A percentile compares a stretch with the other conserved stretches of the same genome.
These are phyloP conservation scores for Sebastes minor DNA, from an alignment of 2,797 vertebrate genomes.

Conservation along the genomic window DNA sequence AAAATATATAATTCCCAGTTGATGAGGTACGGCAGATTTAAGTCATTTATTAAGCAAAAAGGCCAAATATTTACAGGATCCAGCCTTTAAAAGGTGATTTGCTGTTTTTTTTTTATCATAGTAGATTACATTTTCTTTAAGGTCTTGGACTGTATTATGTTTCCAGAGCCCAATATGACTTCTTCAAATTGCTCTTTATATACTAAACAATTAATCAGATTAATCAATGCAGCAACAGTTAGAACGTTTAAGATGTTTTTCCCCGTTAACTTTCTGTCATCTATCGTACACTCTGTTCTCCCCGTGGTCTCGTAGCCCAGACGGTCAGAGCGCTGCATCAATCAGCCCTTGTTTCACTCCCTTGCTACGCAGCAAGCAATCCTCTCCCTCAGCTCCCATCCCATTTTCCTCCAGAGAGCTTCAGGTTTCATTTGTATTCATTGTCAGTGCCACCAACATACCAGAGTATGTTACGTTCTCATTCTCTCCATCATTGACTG, in stretches of 20 bases:
- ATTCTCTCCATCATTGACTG: constrained; percentile 21
- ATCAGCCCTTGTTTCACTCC: constrained; percentile 60
- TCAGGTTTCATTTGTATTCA: constrained; percentile 70
- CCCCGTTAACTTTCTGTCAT: neutral
- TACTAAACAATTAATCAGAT: neutral
- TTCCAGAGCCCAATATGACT: too few species aligned
- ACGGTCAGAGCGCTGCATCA: constrained; percentile 43
- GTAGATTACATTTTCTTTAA: neutral
- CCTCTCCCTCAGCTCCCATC: constrained; percentile 55
- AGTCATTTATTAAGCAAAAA: neutral
- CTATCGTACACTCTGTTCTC: neutral
- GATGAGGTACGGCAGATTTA: neutral
- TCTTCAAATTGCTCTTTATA: neutral
- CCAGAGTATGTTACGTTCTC: constrained; percentile 36
- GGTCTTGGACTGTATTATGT: too few species aligned
- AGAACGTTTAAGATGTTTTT: neutral
- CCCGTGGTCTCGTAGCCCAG: constrained; percentile 8
- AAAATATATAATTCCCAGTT: too few species aligned
- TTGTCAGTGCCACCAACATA: constrained; percentile 50
- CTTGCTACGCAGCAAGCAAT: constrained; percentile 36
- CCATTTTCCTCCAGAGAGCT: constrained; percentile 29
- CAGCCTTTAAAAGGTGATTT: neutral
- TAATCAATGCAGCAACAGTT: neutral
- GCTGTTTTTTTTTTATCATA: neutral
- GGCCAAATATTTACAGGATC: neutral